A percentile compares a stretch with the other conserved stretches of the same genome.
Evolutionary conservation across 2,113 vertebrate genomes (phyloP).

Genomic region (Tupaia chinensis): DNA sequence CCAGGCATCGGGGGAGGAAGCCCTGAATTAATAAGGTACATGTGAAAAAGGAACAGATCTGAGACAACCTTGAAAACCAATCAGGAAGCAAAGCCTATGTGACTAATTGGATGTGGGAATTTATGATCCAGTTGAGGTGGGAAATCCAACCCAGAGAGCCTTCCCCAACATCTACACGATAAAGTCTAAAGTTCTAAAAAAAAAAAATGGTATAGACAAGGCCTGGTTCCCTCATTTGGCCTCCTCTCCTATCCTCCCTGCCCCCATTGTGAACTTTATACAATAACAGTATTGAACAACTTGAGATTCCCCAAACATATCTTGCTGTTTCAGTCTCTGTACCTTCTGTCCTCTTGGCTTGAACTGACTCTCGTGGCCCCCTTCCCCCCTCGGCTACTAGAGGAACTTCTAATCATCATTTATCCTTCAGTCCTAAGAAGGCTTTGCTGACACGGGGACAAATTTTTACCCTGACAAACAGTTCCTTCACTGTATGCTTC

Average conservation of each 20-base stretch:
- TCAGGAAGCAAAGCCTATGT: neutral
- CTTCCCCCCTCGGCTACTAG: neutral
- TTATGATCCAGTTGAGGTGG: neutral
- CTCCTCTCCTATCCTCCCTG: neutral
- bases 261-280: constrained; percentile 26
- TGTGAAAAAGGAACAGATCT: constrained; percentile 13
- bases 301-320: constrained; percentile 24
- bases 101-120: neutral
- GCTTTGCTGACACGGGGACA: neutral
- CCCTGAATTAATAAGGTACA: neutral
- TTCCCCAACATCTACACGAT: neutral
- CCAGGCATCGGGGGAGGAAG: neutral
- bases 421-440: constrained; percentile 23
- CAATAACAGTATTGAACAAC: neutral
- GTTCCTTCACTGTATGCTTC: neutral
- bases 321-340: constrained; percentile 6
- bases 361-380: neutral
- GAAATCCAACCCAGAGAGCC: neutral
- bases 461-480: constrained; percentile 17
- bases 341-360: constrained; percentile 53
- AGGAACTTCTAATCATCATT: constrained; percentile 33
- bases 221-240: neutral
- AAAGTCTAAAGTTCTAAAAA: constrained; percentile 31
- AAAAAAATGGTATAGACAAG: neutral
- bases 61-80: neutral